Conservation (phyloP, 1,140 invertebrate genomes). For the Bombus superbus region DNA sequence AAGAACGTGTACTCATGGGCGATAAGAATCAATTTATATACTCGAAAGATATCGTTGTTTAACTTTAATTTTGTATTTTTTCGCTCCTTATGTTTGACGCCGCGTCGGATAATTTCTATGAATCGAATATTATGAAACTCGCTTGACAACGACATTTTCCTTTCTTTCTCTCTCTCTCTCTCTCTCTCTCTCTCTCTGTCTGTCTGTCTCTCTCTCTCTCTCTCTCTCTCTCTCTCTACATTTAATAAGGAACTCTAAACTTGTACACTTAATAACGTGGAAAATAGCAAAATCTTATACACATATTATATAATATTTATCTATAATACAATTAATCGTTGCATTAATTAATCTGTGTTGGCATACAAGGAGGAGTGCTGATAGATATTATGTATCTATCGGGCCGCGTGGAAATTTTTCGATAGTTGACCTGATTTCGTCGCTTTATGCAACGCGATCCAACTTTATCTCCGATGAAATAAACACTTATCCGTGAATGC, state of each 20-base stretch:
- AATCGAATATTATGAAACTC: not conserved
- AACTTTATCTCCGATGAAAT: slow-evolving; percentile 1
- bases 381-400: not conserved
- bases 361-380: not conserved
- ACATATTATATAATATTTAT: not conserved
- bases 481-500: slow-evolving; percentile 7
- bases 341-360: too few species aligned
- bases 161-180: not conserved
- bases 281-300: not conserved
- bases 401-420: slow-evolving; percentile 26
- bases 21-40: not conserved
- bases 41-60: not conserved
- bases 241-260: slow-evolving; percentile 13
- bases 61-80: not conserved
- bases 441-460: slow-evolving; percentile 8
- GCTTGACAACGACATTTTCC: not conserved
- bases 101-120: not conserved
- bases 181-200: not conserved
- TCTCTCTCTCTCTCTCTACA: not conserved
- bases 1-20: not conserved
- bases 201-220: not conserved
- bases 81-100: not conserved
- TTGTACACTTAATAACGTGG: not conserved
- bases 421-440: slow-evolving; percentile 5
- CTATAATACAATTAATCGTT: slow-evolving; percentile 7